Base-by-base conservation (phyloP, 2,113 vertebrate genomes). In the Gallinago undulata region DNA sequence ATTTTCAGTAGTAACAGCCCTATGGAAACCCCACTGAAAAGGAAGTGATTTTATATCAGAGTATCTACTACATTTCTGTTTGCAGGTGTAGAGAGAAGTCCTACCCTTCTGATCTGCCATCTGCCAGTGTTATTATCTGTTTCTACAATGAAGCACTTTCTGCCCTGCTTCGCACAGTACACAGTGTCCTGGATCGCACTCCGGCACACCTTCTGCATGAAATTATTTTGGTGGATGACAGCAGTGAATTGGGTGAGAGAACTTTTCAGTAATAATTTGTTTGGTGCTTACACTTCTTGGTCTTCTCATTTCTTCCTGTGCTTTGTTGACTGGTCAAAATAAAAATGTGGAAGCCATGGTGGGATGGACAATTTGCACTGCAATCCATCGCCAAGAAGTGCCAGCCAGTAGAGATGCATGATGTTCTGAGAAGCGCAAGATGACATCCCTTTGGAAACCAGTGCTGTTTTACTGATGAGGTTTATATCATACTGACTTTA, bases 121-220 rank as follows among this genome's bases (percentile, higher is more conserved):
- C 97, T 27, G 99, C 99, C 91, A 99, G 99, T 11, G 84, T 99
- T 1, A 94, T 99, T 22, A 99, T 99, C 87, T 99, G 99, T 73
- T 99, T 99, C 98, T 99, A 99, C 96, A 99, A 99, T 0, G 99
- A 99, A 98, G 99, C 99, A 0, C 97, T 99, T 18, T 99, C 99
- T 0, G 99, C 99, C 57, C 96, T 99, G 94, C 98, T 99, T 35
- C 98, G 99, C 85, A 99, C 99, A 0, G 98, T 99, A 15, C 99
- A 99, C 90, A 99, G 99, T 1, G 99, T 99, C 16, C 77, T 99
- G 53, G 99, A 99, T 81, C 98, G 99, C 21, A 99, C 99, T 0
- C 99, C 99, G 0, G 62, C 97, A 3, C 94, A 84, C 89, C 98
- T 99, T 53, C 98, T 99, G 56, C 99, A 99, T 11, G 99, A 99